Evolutionary conservation across 2,797 vertebrate genomes (phyloP), one percentile per base, ranked within the genome.

Genomic region (Microcaecilia unicolor): DNA sequence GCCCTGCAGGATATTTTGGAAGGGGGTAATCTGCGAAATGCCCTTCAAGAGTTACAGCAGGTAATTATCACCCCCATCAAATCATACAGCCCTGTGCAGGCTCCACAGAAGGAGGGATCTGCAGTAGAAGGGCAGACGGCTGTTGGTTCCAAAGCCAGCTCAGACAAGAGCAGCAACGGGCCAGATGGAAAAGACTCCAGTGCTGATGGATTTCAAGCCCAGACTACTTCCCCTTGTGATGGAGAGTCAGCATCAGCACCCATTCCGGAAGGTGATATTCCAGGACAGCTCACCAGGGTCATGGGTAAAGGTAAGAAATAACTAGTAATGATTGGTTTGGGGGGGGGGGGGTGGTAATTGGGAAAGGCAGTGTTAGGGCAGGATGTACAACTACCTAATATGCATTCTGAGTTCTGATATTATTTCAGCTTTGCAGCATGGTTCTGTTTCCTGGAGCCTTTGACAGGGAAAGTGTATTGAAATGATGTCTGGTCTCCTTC

Each of bases 281-380:
- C 91, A 10, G 92, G 92, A 56, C 93, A 97, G 76, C 93, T 97
- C 75, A 97, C 92, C 19, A 86, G 92, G 4, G 93, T 97, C 61
- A 92, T 96, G 90, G 93, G 93, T 44, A 97, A 97, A 91, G 93
- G 93, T 95, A 48, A 56, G 81, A 25, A 27, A n/a, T n/a, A n/a
- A n/a, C n/a, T n/a, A n/a, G n/a, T n/a, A n/a, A n/a, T n/a, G n/a
- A n/a, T n/a, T n/a, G n/a, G n/a, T n/a, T n/a, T n/a, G n/a, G n/a
- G n/a, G n/a, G n/a, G n/a, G n/a, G n/a, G n/a, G n/a, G n/a, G n/a
- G n/a, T n/a, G n/a, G n/a, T n/a, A n/a, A n/a, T n/a, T n/a, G n/a
- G n/a, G n/a, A n/a, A n/a, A n/a, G n/a, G n/a, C n/a, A n/a, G n/a
- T n/a, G n/a, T n/a, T n/a, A n/a, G n/a, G n/a, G n/a, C n/a, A n/a